Base-by-base conservation (phyloP, 2,113 vertebrate genomes). In the Atherinomorus stipes region DNA sequence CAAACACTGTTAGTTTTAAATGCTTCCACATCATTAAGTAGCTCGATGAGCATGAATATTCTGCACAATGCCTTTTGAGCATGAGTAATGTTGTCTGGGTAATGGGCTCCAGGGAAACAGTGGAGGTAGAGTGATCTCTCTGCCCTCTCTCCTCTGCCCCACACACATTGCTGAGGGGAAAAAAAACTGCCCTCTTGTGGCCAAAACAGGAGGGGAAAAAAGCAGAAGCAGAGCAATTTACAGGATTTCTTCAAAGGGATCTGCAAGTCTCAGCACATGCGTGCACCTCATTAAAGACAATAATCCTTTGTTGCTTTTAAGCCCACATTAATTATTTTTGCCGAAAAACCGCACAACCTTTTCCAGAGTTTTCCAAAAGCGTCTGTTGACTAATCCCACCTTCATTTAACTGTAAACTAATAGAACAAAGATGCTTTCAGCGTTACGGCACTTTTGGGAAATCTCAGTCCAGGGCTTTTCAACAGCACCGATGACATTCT, bases 131-230 rank as follows among this genome's bases (percentile, higher is more conserved):
- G 64, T 80, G 87, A 90, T 87, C 71, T 45, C 13, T 68, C 85
- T 71, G 52, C 66, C 78, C 78, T 75, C 59, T 37, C 51, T 22
- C 26, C 76, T 74, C 49, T 69, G 68, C 59, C 81, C 40, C 76
- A 69, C 71, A 76, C 64, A 80, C 31, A 50, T 28, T 4, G n/a
- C 68, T 84, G 79, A 87, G 72, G 81, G n/a, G 31, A 8, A 34
- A 34, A 37, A 52, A 88, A 89, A 50, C 76, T 89, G 91, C 93
- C 93, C 92, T 82, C 93, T 93, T 81, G 93, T 93, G 92, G 93
- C 72, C 69, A 76, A 71, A 85, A 81, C 57, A 65, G 10, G 2
- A 7, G 31, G 44, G 44, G 18, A 5, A 21, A 10, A 37, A 12
- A 22, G 59, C 23, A 63, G 50, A 58, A 74, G 57, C 40, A 31